These are phyloP conservation scores for Ammospiza nelsoni DNA, from an alignment of 2,113 vertebrate species.

Conservation along the genomic window DNA sequence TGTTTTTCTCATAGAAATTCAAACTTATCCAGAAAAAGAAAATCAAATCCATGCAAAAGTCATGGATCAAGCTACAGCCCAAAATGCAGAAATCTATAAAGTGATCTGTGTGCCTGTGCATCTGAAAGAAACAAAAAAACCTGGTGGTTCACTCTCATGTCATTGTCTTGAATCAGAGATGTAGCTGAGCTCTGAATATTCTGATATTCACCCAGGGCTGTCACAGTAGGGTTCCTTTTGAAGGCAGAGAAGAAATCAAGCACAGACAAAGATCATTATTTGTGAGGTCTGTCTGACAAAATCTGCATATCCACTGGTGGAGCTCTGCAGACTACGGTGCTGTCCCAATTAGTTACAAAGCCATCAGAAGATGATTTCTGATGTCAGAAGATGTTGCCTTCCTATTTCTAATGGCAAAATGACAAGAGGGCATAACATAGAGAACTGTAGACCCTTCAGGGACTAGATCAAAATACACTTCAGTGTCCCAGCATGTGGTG, in stretches of 20 bases:
- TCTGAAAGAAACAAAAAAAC: neutral
- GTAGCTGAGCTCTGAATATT: neutral
- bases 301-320: neutral
- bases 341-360: neutral
- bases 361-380: neutral
- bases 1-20: neutral
- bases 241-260: neutral
- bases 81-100: neutral
- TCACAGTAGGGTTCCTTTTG: neutral
- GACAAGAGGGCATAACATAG: neutral
- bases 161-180: neutral
- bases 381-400: neutral
- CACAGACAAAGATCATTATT: neutral
- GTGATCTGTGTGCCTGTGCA: neutral
- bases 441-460: neutral
- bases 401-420: neutral
- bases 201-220: neutral
- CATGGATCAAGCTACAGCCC: neutral
- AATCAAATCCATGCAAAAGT: accelerated
- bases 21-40: neutral
- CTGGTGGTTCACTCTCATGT: neutral
- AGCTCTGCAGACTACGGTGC: neutral
- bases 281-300: neutral
- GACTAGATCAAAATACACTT: neutral
- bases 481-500: neutral